phyloP scores from a whole-genome alignment of 1,140 invertebrate genomes.

The Drosophila neocordata region DNA sequence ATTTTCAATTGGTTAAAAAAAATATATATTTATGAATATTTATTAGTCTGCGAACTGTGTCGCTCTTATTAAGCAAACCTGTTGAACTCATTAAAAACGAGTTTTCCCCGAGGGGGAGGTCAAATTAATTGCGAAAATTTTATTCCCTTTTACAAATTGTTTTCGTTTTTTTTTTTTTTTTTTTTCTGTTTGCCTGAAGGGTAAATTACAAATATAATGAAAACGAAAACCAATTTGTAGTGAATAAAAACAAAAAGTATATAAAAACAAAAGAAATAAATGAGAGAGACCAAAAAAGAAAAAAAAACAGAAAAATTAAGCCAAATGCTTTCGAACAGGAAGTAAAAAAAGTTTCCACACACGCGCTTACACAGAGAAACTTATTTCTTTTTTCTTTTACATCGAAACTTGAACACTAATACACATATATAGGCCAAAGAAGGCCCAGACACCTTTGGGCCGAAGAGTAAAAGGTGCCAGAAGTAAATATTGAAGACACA shows the following conservation, averaged over 20 bases:
- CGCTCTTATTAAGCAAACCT: conserved; percentile 58
- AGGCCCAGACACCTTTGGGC: not conserved
- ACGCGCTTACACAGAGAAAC: conserved; percentile 4
- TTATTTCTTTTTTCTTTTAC: not conserved
- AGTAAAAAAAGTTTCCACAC: conserved; percentile 41
- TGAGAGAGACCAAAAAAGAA: not conserved
- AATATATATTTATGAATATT: conserved; percentile 67
- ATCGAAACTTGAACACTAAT: not conserved
- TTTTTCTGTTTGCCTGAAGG: not conserved
- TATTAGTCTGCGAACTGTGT: conserved; percentile 61
- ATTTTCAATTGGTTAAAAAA: not conserved
- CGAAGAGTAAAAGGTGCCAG: not conserved
- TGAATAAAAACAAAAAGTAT: conserved; percentile 50
- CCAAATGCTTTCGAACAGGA: conserved; percentile 53
- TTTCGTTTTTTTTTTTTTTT: not conserved
- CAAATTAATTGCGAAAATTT: conserved; percentile 72
- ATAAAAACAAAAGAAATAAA: conserved; percentile 11
- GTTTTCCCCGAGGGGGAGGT: conserved; percentile 35
- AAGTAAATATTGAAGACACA: not conserved
- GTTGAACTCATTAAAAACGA: conserved; percentile 63
- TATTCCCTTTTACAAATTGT: conserved; percentile 31
- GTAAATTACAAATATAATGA: conserved; percentile 27
- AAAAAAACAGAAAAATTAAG: not conserved
- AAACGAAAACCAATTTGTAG: conserved; percentile 62
- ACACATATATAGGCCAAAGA: not conserved